phyloP scores from a whole-genome alignment of 2,113 vertebrate species.

The Microcebus tavaratra region DNA sequence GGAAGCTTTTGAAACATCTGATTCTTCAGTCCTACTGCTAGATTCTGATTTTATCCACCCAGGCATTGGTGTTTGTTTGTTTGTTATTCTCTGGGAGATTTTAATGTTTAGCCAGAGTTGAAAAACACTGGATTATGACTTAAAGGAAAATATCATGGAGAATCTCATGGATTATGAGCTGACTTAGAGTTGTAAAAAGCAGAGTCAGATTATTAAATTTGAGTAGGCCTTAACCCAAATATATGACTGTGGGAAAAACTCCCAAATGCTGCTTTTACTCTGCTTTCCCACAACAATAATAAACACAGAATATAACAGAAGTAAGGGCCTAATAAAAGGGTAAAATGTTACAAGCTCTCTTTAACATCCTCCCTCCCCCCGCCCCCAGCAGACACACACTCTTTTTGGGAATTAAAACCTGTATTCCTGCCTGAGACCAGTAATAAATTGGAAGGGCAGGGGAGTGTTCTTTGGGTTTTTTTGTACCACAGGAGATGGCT shows the following conservation, averaged over 20 bases:
- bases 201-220: constrained; percentile 6
- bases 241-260: background rate
- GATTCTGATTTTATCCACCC: background rate
- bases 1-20: background rate
- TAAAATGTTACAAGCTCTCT: no score
- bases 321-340: no score
- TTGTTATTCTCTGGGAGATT: constrained; percentile 22
- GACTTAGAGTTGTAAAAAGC: background rate
- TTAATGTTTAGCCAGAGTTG: constrained; percentile 6
- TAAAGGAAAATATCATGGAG: constrained; percentile 36
- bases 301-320: no score
- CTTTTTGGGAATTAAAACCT: no score
- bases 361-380: no score
- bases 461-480: no score
- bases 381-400: no score
- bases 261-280: no score
- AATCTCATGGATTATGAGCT: constrained; percentile 11
- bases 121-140: constrained; percentile 8
- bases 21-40: background rate
- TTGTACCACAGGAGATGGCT: no score
- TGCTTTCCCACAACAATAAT: no score
- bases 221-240: constrained; percentile 29
- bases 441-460: no score
- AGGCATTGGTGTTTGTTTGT: background rate
- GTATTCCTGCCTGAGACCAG: no score